Evolutionary conservation across 2,797 vertebrate species (phyloP).

Genomic region (Semaprochilodus insignis): DNA sequence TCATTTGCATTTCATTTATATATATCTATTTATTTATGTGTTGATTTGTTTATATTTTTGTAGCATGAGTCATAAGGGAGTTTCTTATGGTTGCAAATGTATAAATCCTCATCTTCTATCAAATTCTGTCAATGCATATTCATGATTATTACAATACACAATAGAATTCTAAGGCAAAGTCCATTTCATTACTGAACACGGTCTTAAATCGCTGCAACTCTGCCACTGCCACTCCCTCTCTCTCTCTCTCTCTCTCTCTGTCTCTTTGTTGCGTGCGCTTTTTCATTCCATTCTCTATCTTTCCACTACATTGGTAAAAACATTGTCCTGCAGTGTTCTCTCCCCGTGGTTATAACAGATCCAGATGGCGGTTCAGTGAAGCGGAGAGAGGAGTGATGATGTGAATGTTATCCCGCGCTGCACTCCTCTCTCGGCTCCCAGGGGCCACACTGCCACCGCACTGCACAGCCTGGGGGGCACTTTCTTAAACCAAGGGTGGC

Average conservation of each 20-base stretch:
- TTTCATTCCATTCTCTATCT: not conserved
- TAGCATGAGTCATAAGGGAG: not conserved
- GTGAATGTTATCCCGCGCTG: constrained; percentile 32
- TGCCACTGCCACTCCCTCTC: not conserved
- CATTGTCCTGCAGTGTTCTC: constrained; percentile 13
- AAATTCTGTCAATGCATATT: not conserved
- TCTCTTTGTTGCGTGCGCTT: not conserved
- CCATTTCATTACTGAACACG: not conserved
- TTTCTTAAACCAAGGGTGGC: not conserved
- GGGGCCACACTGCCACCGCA: constrained; percentile 27
- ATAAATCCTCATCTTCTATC: not conserved
- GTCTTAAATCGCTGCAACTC: not conserved
- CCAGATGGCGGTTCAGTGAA: constrained; percentile 43
- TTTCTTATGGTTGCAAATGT: not conserved
- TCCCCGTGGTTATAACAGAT: constrained; percentile 30
- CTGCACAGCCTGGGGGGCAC: not conserved
- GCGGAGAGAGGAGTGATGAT: constrained; percentile 47
- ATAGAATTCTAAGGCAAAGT: not conserved
- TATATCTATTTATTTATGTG: not conserved
- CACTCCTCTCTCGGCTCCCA: constrained; percentile 11
- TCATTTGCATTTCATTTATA: no score
- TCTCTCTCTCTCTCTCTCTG: not conserved
- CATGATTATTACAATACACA: not conserved
- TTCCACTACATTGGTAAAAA: not conserved
- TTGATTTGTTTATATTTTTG: not conserved